A percentile compares a stretch with the other conserved stretches of the same genome.
These are phyloP conservation scores for Pilophorus perplexus DNA, from an alignment of 2,888 invertebrate genomes.

Conservation along the genomic window DNA sequence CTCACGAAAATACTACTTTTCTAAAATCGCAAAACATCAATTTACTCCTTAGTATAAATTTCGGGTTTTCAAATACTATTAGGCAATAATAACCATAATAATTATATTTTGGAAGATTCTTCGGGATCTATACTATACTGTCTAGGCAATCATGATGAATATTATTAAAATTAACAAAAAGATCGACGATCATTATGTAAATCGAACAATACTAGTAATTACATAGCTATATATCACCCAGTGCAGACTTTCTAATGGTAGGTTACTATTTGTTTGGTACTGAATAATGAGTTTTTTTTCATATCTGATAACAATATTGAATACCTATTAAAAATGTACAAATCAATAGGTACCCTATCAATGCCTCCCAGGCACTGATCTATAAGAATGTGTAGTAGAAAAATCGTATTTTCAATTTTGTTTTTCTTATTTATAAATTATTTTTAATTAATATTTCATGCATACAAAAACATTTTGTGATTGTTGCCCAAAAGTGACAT, in stretches of 20 bases:
- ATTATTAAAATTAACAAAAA: no score
- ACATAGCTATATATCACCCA: slow-evolving; percentile 14
- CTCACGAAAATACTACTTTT: no score
- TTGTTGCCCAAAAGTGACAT: neutral
- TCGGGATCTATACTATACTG: no score
- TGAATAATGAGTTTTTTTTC: slow-evolving; percentile 6
- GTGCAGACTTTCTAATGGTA: slow-evolving; percentile 2
- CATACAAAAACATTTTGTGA: neutral
- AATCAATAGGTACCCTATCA: neutral
- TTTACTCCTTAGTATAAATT: no score
- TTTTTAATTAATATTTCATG: slow-evolving; percentile 1
- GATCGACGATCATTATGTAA: no score
- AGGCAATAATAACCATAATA: no score
- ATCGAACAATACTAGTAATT: no score
- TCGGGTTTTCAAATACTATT: no score
- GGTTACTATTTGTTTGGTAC: neutral
- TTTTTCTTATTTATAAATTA: no score
- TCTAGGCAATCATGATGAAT: no score
- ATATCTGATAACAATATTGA: neutral
- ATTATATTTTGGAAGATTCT: no score
- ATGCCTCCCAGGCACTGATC: neutral
- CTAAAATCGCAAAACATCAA: no score
- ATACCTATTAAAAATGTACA: neutral
- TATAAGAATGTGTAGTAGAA: neutral
- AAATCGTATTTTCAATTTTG: slow-evolving; percentile 13